Evolutionary conservation across 53 echinoderm and acorn worm species (phyloP), one percentile per base, ranked within the genome.

Genomic region (Holothuria leucospilota): DNA sequence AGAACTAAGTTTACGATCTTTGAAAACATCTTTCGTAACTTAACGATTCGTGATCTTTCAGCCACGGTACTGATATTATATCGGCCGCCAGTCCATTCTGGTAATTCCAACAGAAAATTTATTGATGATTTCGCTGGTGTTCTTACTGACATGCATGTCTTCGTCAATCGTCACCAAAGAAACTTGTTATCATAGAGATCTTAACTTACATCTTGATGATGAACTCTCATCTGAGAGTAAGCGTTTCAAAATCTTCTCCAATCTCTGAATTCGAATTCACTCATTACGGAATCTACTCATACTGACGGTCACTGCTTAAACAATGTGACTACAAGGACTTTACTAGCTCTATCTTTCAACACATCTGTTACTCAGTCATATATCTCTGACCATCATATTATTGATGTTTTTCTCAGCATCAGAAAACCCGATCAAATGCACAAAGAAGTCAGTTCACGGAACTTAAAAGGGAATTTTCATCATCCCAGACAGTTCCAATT

Each of bases 11-110:
- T 40, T 41, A 41, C 2, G 72, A 71, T 21, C 39, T 72, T 72
- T 16, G 72, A 40, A 30, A 72, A 77, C 51, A 77, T 77, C n/a
- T 77, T 77, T 77, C 0, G 77, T 27, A 77, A 40, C 23, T 15
- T 77, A 60, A n/a, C 59, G 59, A 27, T 29, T 60, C 59, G 27
- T 79, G 56, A 79, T 56, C 12, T 59, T 56, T 79, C 79, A 79
- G 30, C 61, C 79, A 79, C 29, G 60, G 24, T 79, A 46, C 16
- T 79, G 79, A 60, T 59, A 59, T 13, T 59, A 79, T 60, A 79
- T 79, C 79, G 79, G 24, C 79, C 59, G 29, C 79, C 79, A 59
- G 79, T 79, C 60, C 59, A 79, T 16, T 60, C 79, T 79, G 59
- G 61, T 28, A 79, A 79, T n/a, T 59, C 59, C 59, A 79, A 79